Base-by-base conservation (phyloP, 2,888 invertebrate genomes). In the Stomorhina lunata region DNA sequence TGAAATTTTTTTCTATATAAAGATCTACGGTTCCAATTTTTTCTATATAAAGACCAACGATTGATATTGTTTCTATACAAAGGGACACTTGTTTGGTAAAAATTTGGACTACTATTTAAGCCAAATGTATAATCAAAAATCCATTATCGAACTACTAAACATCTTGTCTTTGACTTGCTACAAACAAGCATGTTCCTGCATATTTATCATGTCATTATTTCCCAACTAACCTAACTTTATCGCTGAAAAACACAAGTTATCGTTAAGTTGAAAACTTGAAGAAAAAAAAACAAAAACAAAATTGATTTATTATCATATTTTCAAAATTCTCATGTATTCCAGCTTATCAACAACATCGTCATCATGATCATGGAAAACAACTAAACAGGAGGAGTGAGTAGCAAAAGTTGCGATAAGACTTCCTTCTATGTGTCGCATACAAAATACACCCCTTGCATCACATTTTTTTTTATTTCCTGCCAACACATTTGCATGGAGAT, bases 291-390 rank as follows among this genome's bases (percentile, higher is more conserved):
- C 53, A 32, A 55, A n/a, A 55, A 25, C 22, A 17, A 59, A 80
- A 63, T 75, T 80, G 80, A 69, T 75, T 80, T 80, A 80, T 75
- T 80, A 69, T 40, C 75, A 65, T 61, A 75, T 75, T 57, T 69
- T 6, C 63, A 43, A 75, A 63, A 63, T 37, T 69, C 57, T 40
- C 40, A 40, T 76, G 48, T 37, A 69, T 25, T 37, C 37, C 63
- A 25, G 7, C 25, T 71, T 76, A 76, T 76, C 76, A 71, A 34
- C 80, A 69, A 34, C 37, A 50, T 17, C 71, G 37, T 69, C 69
- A 75, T 65, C 40, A 66, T 40, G 48, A 75, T 63, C 40, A 69
- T 17, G 37, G 27, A 34, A 27, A 27, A 45, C 75, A 40, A 76
- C 40, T 15, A 37, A 10, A 37, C 57, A 65, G 71, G n/a, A 66